These are phyloP conservation scores for Genyomyrus donnyi DNA, from an alignment of 2,113 vertebrate genomes.

Conservation along the genomic window DNA sequence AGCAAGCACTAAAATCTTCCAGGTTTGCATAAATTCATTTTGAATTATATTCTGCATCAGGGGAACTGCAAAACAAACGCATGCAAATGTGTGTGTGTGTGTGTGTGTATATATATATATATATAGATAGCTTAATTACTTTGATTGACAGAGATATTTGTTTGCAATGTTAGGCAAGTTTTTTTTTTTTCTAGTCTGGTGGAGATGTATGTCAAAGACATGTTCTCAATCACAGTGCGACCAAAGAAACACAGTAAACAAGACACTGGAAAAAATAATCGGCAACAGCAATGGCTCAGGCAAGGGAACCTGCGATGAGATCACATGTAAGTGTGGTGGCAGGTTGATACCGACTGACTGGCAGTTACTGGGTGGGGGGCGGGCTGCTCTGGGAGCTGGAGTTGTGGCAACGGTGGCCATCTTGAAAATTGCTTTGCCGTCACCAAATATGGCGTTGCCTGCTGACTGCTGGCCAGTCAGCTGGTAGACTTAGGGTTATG, in stretches of 20 bases:
- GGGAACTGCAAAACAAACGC: background rate
- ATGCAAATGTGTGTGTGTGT: background rate
- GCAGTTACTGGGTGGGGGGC: constrained; percentile 18
- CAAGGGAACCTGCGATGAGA: constrained; percentile 30
- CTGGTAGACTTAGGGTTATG: constrained; percentile 14
- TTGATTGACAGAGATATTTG: background rate
- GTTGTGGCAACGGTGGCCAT: constrained; percentile 1
- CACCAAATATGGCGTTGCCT: constrained; percentile 36
- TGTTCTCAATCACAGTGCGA: background rate
- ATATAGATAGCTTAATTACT: background rate
- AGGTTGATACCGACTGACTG: constrained; percentile 39
- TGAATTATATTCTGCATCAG: background rate
- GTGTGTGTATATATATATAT: background rate
- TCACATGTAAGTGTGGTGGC: constrained; percentile 31
- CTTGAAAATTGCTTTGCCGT: background rate
- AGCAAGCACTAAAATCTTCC: background rate
- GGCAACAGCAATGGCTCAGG: constrained; percentile 27
- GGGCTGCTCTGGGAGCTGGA: constrained; percentile 15
- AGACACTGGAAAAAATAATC: background rate
- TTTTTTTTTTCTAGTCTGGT: background rate
- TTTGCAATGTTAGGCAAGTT: background rate
- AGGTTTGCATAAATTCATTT: background rate
- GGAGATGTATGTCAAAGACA: background rate
- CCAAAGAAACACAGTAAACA: background rate
- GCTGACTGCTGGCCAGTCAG: constrained; percentile 21